A percentile compares a stretch with the other conserved stretches of the same genome.
Conservation (phyloP, 2,888 invertebrate species). For the Herminia tarsipennalis region DNA sequence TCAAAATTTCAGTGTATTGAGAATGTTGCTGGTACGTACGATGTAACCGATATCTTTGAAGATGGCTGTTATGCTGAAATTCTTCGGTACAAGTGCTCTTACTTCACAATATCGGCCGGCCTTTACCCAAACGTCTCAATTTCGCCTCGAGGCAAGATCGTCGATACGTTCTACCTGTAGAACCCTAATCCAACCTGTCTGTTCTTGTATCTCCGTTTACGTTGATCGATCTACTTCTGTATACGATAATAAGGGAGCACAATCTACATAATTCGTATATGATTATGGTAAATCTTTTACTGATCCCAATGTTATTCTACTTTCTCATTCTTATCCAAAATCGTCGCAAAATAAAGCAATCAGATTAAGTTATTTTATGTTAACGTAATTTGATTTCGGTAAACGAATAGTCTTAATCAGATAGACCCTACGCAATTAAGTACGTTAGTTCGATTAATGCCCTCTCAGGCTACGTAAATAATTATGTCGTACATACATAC, state of each 20-base stretch:
- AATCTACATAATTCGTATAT: too few relatives aligned
- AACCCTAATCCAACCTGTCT: slow-evolving; percentile 48
- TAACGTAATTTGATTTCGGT: too few relatives aligned
- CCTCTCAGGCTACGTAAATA: slow-evolving; percentile 26
- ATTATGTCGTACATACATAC: slow-evolving; percentile 38
- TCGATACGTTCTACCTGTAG: slow-evolving; percentile 50
- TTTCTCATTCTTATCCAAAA: too few relatives aligned
- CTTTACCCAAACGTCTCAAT: slow-evolving; percentile 47
- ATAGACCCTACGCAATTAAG: too few relatives aligned
- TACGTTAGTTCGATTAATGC: slow-evolving; percentile 16
- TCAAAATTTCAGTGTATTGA: slow-evolving; percentile 11
- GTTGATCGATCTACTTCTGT: slow-evolving; percentile 7
- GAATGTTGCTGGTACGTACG: slow-evolving; percentile 10
- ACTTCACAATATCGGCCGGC: slow-evolving; percentile 45
- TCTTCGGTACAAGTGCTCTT: slow-evolving; percentile 52
- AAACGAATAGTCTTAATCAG: too few relatives aligned
- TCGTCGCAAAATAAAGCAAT: too few relatives aligned
- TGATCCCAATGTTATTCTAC: too few relatives aligned
- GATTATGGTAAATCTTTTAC: too few relatives aligned
- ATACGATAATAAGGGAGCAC: too few relatives aligned
- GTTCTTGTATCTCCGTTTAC: slow-evolving; percentile 18
- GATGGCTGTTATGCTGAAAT: slow-evolving; percentile 43
- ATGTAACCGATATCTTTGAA: slow-evolving; percentile 33
- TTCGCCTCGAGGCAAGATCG: slow-evolving; percentile 35
- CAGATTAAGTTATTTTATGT: too few relatives aligned